A percentile compares a stretch with the other conserved stretches of the same genome.
Conservation (phyloP, 2,113 vertebrate genomes). For the Stigmatopora nigra region DNA sequence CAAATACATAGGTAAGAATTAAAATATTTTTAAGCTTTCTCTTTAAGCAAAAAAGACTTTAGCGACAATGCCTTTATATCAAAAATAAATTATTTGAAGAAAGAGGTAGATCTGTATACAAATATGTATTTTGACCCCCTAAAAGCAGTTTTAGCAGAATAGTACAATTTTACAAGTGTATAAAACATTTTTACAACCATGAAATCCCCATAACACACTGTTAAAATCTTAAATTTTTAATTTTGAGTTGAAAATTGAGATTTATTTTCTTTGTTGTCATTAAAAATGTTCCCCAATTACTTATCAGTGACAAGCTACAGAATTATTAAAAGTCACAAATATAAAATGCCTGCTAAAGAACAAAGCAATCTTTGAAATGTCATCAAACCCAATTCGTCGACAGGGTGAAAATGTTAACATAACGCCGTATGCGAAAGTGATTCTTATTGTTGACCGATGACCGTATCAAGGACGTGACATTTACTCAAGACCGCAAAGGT, state of each 20-base stretch:
- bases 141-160: background rate
- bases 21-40: background rate
- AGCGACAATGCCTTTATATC: too few species aligned
- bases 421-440: background rate
- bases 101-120: background rate
- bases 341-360: background rate
- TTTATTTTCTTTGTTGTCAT: too few species aligned
- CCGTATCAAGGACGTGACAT: background rate
- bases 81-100: too few species aligned
- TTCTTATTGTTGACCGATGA: background rate
- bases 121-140: background rate
- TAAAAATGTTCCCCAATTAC: too few species aligned
- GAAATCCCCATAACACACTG: background rate
- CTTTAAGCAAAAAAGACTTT: too few species aligned
- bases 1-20: constrained; percentile 87
- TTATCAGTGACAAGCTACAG: background rate
- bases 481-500: constrained; percentile 1
- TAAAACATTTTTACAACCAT: background rate
- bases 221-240: too few species aligned
- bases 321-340: background rate
- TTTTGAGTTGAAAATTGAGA: too few species aligned
- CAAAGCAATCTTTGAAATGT: background rate
- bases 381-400: background rate
- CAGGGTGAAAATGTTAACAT: background rate
- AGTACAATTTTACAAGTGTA: background rate